Conservation (phyloP, 2,888 invertebrate species). For the Cephus runcator region DNA sequence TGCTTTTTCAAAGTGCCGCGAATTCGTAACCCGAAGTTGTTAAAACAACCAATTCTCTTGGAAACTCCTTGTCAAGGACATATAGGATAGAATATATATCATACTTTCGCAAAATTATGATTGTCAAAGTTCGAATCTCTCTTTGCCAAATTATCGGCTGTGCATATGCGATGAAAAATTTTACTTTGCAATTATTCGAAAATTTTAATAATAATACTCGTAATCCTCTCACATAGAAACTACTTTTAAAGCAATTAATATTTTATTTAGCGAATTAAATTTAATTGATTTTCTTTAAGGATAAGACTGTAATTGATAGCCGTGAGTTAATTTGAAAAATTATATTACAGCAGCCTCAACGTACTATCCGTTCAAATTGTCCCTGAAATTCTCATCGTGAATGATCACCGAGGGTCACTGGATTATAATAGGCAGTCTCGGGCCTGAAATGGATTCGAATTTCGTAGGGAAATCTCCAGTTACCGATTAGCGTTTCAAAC, state of each 20-base stretch:
- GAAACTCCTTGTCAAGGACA: slow-evolving; percentile 40
- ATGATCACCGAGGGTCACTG: background rate
- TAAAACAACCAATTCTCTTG: slow-evolving; percentile 50
- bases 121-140: background rate
- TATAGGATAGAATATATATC: background rate
- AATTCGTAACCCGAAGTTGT: slow-evolving; percentile 32
- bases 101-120: background rate
- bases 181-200: too few relatives aligned
- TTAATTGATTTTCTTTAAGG: background rate
- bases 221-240: too few relatives aligned
- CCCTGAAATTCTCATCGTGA: background rate
- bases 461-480: slow-evolving; percentile 46
- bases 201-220: too few relatives aligned
- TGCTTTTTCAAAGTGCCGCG: slow-evolving; percentile 38
- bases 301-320: background rate
- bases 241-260: too few relatives aligned
- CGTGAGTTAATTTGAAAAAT: background rate
- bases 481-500: slow-evolving; percentile 57
- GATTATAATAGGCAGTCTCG: background rate
- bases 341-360: background rate
- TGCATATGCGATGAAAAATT: too few relatives aligned
- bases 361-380: background rate
- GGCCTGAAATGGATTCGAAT: slow-evolving; percentile 24
- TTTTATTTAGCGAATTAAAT: background rate
- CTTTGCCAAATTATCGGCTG: background rate